A percentile compares a stretch with the other conserved stretches of the same genome.
phyloP scores from a whole-genome alignment of 1,140 invertebrate species.

The Heliconius eleuchia region DNA sequence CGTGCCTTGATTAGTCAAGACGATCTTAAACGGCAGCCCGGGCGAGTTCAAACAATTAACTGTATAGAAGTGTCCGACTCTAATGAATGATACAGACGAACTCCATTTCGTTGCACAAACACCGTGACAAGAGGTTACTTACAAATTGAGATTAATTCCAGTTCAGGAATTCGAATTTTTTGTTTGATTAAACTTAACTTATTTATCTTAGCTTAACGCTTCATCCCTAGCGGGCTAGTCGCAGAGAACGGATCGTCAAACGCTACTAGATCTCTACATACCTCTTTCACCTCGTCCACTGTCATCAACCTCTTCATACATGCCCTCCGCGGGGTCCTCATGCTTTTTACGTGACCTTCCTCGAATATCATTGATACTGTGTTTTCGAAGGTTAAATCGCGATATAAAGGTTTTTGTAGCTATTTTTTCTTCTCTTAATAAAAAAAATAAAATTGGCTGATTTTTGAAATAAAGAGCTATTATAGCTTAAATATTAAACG shows the following conservation, averaged over 20 bases:
- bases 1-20: constrained; percentile 76
- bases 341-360: too few relatives aligned
- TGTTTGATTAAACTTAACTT: background rate
- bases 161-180: constrained; percentile 47
- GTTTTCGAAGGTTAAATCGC: background rate
- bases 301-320: too few relatives aligned
- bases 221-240: too few relatives aligned
- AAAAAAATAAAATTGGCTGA: background rate
- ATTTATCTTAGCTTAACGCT: too few relatives aligned
- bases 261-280: too few relatives aligned
- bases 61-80: constrained; percentile 80
- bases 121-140: constrained; percentile 71
- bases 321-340: too few relatives aligned
- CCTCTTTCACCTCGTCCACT: too few relatives aligned
- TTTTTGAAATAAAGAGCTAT: background rate
- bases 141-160: constrained; percentile 79
- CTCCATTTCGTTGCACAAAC: constrained; percentile 75
- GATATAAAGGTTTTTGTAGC: background rate
- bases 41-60: constrained; percentile 80
- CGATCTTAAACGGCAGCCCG: constrained; percentile 74
- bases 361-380: too few relatives aligned
- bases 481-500: constrained; percentile 33
- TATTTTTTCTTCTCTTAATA: background rate
- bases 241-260: too few relatives aligned
- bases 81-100: constrained; percentile 79